Evolutionary conservation across 2,888 invertebrate genomes (phyloP).

Genomic region (Ommatoiulus sabulosus): DNA sequence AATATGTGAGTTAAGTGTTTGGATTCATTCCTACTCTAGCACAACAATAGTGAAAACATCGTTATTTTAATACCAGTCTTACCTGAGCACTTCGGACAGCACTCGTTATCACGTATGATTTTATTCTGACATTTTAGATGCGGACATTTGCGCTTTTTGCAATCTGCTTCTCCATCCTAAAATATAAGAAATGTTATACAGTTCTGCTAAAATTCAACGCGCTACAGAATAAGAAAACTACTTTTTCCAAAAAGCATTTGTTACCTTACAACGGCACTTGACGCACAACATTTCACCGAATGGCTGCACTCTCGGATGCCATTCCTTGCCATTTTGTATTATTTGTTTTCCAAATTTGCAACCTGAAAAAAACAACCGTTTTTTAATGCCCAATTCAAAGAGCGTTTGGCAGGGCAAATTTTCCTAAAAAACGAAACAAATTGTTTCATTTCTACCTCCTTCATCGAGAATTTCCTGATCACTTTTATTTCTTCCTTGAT

Average conservation of each 20-base stretch:
- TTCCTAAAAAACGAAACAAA: too few relatives aligned
- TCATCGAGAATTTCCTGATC: conserved; percentile 61
- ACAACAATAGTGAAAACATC: too few relatives aligned
- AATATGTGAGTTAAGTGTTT: too few relatives aligned
- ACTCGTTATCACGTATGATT: conserved; percentile 68
- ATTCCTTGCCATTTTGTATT: conserved; percentile 82
- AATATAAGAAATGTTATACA: conserved; percentile 62
- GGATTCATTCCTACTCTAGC: too few relatives aligned
- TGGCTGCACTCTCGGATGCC: conserved; percentile 88
- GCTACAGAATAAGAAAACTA: neutral
- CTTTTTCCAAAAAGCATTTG: neutral
- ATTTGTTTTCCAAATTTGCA: conserved; percentile 76
- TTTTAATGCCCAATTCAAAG: neutral
- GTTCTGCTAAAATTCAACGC: neutral
- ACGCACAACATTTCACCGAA: conserved; percentile 91
- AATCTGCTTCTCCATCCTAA: conserved; percentile 84
- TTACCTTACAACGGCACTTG: conserved; percentile 90
- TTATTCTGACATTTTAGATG: conserved; percentile 75
- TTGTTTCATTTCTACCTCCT: conserved; percentile 60
- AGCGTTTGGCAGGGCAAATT: too few relatives aligned
- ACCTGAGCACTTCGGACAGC: conserved; percentile 65
- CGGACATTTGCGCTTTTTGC: conserved; percentile 85
- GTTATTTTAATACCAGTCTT: neutral
- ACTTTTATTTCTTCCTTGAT: conserved; percentile 59
- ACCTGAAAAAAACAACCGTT: conserved; percentile 68